Evolutionary conservation across 2,797 vertebrate genomes (phyloP).

Genomic region (Poecilia wingei): DNA sequence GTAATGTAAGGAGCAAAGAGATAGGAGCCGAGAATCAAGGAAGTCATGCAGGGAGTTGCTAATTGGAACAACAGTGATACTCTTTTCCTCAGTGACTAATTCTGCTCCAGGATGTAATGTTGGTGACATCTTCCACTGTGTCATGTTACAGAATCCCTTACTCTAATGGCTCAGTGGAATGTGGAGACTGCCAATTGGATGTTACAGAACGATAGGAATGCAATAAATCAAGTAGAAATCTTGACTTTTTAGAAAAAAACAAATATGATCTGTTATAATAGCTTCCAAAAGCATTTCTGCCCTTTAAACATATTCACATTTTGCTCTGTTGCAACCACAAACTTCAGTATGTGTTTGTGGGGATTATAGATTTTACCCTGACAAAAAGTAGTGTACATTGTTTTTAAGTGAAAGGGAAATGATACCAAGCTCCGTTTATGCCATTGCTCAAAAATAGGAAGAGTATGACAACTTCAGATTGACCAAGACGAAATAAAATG

Average conservation of each 20-base stretch:
- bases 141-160: constrained; percentile 45
- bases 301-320: not conserved
- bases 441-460: not conserved
- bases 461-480: not conserved
- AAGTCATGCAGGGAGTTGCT: constrained; percentile 69
- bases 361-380: not conserved
- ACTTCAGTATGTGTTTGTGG: not conserved
- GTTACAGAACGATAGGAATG: constrained; percentile 35
- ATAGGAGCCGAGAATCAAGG: constrained; percentile 45
- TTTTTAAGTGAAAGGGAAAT: not conserved
- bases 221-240: constrained; percentile 6
- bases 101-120: constrained; percentile 63
- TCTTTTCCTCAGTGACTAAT: constrained; percentile 75
- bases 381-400: not conserved
- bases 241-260: not conserved
- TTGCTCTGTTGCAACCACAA: not conserved
- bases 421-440: not conserved
- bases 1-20: constrained; percentile 52
- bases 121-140: constrained; percentile 64
- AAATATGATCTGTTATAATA: not conserved
- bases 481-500: not conserved
- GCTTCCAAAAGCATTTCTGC: not conserved
- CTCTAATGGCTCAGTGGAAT: constrained; percentile 33
- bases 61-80: constrained; percentile 75
- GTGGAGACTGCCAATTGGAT: constrained; percentile 28